Percentiles rank a stretch among this genome's conserved stretches.
Conservation (phyloP, 2,113 vertebrate species). For the Actinemys pallida region DNA sequence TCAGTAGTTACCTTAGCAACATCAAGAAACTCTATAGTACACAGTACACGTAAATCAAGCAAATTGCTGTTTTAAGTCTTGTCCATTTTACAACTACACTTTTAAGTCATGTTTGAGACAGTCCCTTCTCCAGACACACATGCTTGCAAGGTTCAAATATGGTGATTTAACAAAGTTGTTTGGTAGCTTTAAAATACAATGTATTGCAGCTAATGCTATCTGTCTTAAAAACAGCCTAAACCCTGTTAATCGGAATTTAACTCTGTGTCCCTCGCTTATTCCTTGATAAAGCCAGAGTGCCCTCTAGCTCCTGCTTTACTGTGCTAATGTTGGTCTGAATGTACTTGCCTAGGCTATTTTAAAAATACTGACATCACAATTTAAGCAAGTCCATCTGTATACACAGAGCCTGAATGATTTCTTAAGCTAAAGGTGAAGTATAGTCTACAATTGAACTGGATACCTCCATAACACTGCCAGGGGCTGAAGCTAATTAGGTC, state of each 20-base stretch:
- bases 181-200: rapidly evolving
- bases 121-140: background rate
- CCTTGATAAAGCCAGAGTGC: background rate
- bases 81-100: background rate
- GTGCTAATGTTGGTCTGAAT: rapidly evolving
- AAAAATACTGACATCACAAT: background rate
- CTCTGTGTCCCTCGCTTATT: background rate
- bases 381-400: background rate
- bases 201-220: too few relatives aligned
- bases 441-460: background rate
- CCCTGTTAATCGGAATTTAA: background rate
- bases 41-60: background rate
- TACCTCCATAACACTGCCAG: background rate
- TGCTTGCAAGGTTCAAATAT: background rate
- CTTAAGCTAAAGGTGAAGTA: background rate
- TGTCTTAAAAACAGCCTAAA: background rate
- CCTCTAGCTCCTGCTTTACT: background rate
- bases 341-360: rapidly evolving
- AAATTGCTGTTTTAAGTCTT: background rate
- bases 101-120: background rate
- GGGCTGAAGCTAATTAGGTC: background rate
- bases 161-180: too few relatives aligned
- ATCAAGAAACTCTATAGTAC: background rate
- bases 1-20: background rate
- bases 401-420: background rate